phyloP scores from a whole-genome alignment of 1,140 invertebrate genomes.

The Pararge aegeria region DNA sequence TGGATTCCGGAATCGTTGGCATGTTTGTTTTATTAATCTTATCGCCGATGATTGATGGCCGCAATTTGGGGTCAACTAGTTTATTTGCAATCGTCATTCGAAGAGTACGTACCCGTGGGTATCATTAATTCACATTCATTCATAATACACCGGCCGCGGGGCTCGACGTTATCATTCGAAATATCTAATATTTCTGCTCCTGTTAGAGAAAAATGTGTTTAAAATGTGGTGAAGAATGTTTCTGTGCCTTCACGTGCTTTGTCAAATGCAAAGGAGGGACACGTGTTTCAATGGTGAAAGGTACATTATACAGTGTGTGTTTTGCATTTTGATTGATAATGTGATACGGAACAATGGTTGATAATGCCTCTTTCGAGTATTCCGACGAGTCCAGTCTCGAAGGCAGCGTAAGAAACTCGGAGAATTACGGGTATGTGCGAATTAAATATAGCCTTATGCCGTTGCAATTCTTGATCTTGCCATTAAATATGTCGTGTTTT shows the following conservation, averaged over 20 bases:
- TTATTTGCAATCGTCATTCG: constrained; percentile 13
- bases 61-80: constrained; percentile 18
- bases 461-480: neutral
- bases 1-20: constrained; percentile 9
- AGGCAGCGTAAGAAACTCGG: constrained; percentile 25
- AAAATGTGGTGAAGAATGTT: constrained; percentile 8
- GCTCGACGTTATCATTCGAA: neutral
- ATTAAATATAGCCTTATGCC: neutral
- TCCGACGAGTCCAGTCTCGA: constrained; percentile 65
- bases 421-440: constrained; percentile 16
- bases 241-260: constrained; percentile 12
- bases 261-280: constrained; percentile 13
- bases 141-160: constrained; percentile 7
- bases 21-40: constrained; percentile 26
- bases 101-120: neutral
- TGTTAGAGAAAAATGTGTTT: constrained; percentile 3
- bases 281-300: constrained; percentile 12
- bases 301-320: constrained; percentile 18
- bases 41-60: constrained; percentile 23
- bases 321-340: constrained; percentile 29
- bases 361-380: constrained; percentile 70
- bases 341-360: constrained; percentile 52
- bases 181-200: neutral
- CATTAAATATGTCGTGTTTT: neutral
- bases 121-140: constrained; percentile 19